Base-by-base conservation (phyloP, 2,888 invertebrate genomes). In the Brachyopa scutellaris region DNA sequence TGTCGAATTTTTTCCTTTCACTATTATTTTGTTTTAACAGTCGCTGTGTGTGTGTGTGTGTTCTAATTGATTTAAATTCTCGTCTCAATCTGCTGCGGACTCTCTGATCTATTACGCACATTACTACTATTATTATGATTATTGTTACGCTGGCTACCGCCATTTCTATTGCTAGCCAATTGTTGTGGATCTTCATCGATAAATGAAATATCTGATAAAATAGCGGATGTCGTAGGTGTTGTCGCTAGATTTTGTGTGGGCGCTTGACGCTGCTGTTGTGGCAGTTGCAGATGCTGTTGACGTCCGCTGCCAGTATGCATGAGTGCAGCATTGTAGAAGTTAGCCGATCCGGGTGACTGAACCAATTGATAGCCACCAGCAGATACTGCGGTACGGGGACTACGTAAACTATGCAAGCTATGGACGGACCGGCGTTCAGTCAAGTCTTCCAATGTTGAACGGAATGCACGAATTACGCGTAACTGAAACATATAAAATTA, bases 381-480 rank as follows among this genome's bases (percentile, higher is more conserved):
- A 72, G 91, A 91, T 87, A 93, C 93, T 87, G 93, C 93, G 89
- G 93, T 93, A 90, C 94, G 93, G 87, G 94, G 94, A 92, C 95
- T 95, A 93, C 96, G 96, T 92, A 96, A 95, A 91, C 96, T 97
- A 92, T 97, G 97, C 92, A 97, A 95, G 93, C 97, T 97, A 95
- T 98, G 98, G 92, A 98, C 95, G 92, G 98, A 98, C 92, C 99
- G 97, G 89, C 98, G 95, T 93, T 99, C 99, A 93, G 97, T 99
- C 93, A 99, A 93, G 93, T 99, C 99, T 95, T 99, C 99, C 94
- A 99, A 94, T 91, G 96, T 98, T 90, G 98, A 98, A 94, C 97
- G 98, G 97, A 99, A 99, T 91, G 99, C 99, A 93, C 98, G 97
- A 93, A 99, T 98, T 93, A 99, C 99, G 93, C 99, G 97, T 93